These are phyloP conservation scores for Drosophila birchii DNA, from an alignment of 2,888 invertebrate species.

Conservation along the genomic window DNA sequence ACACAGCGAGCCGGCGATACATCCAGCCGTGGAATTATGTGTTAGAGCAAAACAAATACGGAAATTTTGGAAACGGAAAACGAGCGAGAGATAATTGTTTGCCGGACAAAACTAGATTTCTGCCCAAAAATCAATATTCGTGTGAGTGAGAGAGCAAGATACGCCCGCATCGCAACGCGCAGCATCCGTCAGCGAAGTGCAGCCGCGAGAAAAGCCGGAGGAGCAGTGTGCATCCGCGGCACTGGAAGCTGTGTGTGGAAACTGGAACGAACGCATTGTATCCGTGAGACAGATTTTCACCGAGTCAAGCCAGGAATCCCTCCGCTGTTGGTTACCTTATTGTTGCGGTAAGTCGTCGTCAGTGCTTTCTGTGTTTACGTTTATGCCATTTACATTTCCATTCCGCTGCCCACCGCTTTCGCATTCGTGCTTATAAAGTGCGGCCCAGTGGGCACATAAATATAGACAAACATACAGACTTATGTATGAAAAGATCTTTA, in stretches of 20 bases:
- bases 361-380: slow-evolving; percentile 47
- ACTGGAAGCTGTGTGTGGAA: slow-evolving; percentile 44
- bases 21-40: slow-evolving; percentile 15
- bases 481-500: slow-evolving; percentile 49
- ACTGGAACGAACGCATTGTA: slow-evolving; percentile 37
- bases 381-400: slow-evolving; percentile 32
- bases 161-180: slow-evolving; percentile 38
- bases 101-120: background rate
- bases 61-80: background rate
- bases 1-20: background rate
- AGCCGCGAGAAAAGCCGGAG: slow-evolving; percentile 30
- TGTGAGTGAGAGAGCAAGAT: slow-evolving; percentile 12
- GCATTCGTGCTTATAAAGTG: slow-evolving; percentile 40
- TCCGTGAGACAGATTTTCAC: slow-evolving; percentile 26
- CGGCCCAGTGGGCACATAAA: slow-evolving; percentile 75
- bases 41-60: slow-evolving; percentile 27
- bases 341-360: slow-evolving; percentile 63
- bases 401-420: slow-evolving; percentile 43
- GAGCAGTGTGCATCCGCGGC: slow-evolving; percentile 24
- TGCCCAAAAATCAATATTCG: slow-evolving; percentile 31
- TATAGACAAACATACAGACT: background rate
- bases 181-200: slow-evolving; percentile 40
- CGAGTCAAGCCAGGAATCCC: slow-evolving; percentile 10
- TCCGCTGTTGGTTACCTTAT: slow-evolving; percentile 26
- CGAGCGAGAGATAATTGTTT: background rate